A percentile compares a stretch with the other conserved stretches of the same genome.
Evolutionary conservation across 2,797 vertebrate genomes (phyloP).

Genomic region (Coregonus sp.): DNA sequence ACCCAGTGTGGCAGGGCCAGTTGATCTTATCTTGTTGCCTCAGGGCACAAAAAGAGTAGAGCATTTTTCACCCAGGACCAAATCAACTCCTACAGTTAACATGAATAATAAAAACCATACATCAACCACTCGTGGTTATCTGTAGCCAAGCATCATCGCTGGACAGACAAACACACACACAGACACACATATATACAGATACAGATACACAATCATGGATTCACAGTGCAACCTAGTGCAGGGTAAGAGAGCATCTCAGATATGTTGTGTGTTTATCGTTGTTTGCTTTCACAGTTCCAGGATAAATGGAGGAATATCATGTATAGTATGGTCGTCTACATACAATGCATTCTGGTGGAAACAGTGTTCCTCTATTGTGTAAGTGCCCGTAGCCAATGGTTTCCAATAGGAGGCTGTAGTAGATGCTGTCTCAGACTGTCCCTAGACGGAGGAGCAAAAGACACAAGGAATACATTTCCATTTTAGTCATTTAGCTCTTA

Average conservation of each 20-base stretch:
- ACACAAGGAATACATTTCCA: no score
- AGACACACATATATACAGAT: not conserved
- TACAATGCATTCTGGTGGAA: not conserved
- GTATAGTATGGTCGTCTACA: not conserved
- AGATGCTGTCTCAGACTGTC: no score
- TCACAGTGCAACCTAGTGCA: not conserved
- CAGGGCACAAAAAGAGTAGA: not conserved
- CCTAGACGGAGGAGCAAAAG: no score
- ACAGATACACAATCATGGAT: not conserved
- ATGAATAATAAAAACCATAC: not conserved
- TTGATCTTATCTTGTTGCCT: not conserved
- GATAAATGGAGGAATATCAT: not conserved
- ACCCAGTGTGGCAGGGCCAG: constrained; percentile 8
- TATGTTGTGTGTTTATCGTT: no score
- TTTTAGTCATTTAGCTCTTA: no score
- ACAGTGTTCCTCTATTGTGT: constrained; percentile 31
- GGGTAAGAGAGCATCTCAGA: not conserved
- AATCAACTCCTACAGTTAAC: not conserved
- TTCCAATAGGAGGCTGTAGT: constrained; percentile 22
- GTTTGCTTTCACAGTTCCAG: no score
- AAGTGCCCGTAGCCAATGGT: constrained; percentile 41
- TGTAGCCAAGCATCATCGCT: not conserved
- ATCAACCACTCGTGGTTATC: not conserved
- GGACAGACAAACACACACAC: not conserved
- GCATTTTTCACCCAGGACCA: not conserved